phyloP scores from a whole-genome alignment of 1,140 invertebrate genomes.

The Leptestheria dahalacensis region DNA sequence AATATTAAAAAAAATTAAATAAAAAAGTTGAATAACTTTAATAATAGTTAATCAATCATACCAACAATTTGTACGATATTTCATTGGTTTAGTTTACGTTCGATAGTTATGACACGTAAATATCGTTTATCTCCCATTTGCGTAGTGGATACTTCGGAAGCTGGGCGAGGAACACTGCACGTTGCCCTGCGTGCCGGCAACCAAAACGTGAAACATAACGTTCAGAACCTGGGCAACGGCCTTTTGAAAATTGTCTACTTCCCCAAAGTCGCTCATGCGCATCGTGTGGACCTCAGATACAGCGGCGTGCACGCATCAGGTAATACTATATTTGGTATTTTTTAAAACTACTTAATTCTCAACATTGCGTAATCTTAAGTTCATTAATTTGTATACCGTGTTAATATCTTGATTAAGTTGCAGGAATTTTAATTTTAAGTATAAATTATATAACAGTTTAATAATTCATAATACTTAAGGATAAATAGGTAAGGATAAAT shows the following conservation, averaged over 20 bases:
- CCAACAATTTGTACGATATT: too few species aligned
- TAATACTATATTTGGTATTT: conserved; percentile 20
- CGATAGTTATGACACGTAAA: too few species aligned
- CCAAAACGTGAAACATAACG: conserved; percentile 58
- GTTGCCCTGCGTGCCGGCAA: conserved; percentile 62
- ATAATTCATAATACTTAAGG: too few species aligned
- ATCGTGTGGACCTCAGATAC: conserved; percentile 61
- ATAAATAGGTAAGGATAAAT: too few species aligned
- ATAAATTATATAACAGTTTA: too few species aligned
- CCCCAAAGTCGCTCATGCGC: conserved; percentile 60
- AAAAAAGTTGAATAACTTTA: not conserved
- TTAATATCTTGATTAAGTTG: too few species aligned
- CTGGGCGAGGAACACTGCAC: conserved; percentile 58
- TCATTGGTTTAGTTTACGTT: too few species aligned
- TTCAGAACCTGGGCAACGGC: conserved; percentile 45
- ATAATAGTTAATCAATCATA: too few species aligned
- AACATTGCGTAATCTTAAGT: too few species aligned
- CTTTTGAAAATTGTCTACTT: conserved; percentile 60
- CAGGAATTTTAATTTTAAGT: too few species aligned
- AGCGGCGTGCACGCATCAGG: conserved; percentile 51
- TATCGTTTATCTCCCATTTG: too few species aligned
- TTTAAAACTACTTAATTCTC: not conserved
- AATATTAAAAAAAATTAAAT: not conserved
- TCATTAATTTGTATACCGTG: too few species aligned
- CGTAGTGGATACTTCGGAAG: conserved; percentile 46